Percentiles rank a stretch among this genome's conserved stretches.
These are phyloP conservation scores for Potamarius usumacintae DNA, from an alignment of 2,113 vertebrate genomes.

Conservation along the genomic window DNA sequence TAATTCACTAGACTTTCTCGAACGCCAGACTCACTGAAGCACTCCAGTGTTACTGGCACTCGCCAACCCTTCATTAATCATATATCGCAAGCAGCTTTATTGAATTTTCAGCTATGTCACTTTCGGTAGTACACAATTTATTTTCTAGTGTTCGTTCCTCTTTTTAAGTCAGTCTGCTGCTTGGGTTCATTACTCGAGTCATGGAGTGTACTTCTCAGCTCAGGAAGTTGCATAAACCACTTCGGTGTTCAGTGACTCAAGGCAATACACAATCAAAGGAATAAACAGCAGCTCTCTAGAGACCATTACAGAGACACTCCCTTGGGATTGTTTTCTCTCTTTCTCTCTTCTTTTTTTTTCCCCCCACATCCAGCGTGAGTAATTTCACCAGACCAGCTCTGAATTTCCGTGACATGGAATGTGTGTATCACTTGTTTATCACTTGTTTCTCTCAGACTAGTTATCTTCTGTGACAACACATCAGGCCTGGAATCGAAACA, in stretches of 20 bases:
- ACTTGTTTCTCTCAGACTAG: not conserved
- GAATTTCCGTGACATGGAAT: not conserved
- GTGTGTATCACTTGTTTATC: not conserved
- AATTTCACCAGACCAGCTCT: not conserved
- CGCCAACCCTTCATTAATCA: not conserved
- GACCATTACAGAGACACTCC: conserved; percentile 4
- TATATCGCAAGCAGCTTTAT: not conserved
- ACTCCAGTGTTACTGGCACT: not conserved
- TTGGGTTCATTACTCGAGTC: not conserved
- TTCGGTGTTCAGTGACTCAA: not conserved
- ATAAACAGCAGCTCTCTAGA: conserved; percentile 25
- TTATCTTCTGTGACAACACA: not conserved
- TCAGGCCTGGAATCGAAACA: not conserved
- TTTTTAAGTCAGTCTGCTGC: not conserved
- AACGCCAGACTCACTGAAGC: not conserved
- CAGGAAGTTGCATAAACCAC: not conserved
- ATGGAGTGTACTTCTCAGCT: not conserved
- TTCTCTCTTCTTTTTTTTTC: too few relatives aligned
- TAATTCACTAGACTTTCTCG: not conserved
- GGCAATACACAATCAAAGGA: not conserved
- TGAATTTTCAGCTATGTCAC: conserved; percentile 1
- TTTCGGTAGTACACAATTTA: not conserved
- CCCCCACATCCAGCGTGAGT: not conserved
- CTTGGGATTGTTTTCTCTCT: not conserved
- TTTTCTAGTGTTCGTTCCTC: not conserved